phyloP scores from a whole-genome alignment of 2,113 vertebrate species.

The Lophotis ruficrista region DNA sequence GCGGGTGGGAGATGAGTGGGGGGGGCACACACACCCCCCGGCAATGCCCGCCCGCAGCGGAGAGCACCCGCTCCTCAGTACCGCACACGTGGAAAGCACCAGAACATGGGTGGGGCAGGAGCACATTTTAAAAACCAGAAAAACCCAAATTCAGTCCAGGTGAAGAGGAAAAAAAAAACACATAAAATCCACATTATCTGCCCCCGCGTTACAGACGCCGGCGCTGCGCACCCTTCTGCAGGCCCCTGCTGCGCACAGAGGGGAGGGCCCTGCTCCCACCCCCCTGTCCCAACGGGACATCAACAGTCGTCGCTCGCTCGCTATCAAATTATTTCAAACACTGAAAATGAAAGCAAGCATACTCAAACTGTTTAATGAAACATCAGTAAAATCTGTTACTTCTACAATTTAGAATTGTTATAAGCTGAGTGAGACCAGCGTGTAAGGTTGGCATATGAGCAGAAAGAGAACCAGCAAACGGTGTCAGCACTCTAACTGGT shows the following conservation, averaged over 20 bases:
- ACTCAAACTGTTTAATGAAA: not conserved
- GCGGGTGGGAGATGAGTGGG: not conserved
- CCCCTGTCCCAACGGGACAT: fast-evolving
- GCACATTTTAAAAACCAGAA: fast-evolving
- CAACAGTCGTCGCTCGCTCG: not conserved
- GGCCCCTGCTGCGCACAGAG: too few species aligned
- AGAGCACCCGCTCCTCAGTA: fast-evolving
- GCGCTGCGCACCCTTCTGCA: too few species aligned
- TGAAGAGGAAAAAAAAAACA: too few species aligned
- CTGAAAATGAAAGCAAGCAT: not conserved
- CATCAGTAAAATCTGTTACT: not conserved
- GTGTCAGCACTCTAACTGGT: not conserved
- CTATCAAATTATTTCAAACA: too few species aligned
- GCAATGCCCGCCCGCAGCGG: fast-evolving
- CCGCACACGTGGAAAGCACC: fast-evolving
- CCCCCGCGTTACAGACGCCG: too few species aligned
- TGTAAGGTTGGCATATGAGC: not conserved
- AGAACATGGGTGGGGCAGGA: fast-evolving
- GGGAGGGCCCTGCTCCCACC: too few species aligned
- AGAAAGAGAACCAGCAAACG: not conserved
- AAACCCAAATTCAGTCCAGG: not conserved
- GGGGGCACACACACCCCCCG: fast-evolving
- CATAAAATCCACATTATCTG: too few species aligned
- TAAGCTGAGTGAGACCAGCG: not conserved
- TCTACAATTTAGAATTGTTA: too few species aligned